Percentiles rank a stretch among this genome's conserved stretches.
Conservation (phyloP, 1,140 invertebrate species). For the Lucilia cuprina region DNA sequence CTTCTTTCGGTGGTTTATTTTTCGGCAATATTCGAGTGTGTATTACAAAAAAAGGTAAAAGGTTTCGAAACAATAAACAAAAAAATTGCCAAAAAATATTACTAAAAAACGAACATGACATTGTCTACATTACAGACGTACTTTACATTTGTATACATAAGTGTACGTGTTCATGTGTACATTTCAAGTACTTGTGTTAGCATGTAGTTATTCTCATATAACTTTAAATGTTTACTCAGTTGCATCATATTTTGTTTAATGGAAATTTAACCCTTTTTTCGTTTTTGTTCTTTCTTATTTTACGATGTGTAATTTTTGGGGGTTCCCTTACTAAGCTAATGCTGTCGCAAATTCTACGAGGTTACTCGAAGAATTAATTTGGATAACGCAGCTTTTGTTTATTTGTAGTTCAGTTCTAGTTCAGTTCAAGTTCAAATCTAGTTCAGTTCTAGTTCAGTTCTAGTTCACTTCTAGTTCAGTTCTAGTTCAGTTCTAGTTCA, state of each 20-base stretch:
- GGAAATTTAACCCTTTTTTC: constrained; percentile 19
- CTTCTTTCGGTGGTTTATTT: too few relatives aligned
- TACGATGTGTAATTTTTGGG: background rate
- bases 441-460: too few relatives aligned
- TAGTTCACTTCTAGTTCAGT: too few relatives aligned
- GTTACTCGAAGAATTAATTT: too few relatives aligned
- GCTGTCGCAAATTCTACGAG: background rate
- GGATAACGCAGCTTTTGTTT: too few relatives aligned
- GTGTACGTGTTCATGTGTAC: too few relatives aligned
- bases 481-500: too few relatives aligned
- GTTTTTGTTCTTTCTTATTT: too few relatives aligned
- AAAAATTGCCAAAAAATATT: constrained; percentile 24
- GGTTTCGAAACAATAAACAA: background rate
- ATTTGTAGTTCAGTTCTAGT: too few relatives aligned
- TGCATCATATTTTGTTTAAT: constrained; percentile 20
- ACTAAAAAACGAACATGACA: background rate
- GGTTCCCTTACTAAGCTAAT: background rate
- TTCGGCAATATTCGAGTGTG: too few relatives aligned
- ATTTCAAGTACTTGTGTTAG: background rate
- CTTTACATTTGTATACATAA: too few relatives aligned
- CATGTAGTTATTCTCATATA: background rate
- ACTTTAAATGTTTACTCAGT: constrained; percentile 22
- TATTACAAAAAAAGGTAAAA: background rate
- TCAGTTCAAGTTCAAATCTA: too few relatives aligned
- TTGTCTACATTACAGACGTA: background rate